Conservation (phyloP, 1,140 invertebrate species). For the Drosophila seguyi region DNA sequence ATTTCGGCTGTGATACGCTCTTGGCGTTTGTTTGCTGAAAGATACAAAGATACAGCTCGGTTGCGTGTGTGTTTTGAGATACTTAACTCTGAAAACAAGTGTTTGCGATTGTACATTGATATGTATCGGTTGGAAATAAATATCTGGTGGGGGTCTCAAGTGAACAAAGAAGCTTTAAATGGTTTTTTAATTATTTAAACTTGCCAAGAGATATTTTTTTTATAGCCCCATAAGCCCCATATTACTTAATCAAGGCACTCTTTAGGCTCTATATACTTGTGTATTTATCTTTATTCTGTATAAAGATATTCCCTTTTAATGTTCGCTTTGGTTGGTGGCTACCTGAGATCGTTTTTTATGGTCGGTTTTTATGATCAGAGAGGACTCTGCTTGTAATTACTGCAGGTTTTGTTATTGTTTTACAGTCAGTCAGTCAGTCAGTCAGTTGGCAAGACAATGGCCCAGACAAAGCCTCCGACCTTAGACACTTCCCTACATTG, state of each 20-base stretch:
- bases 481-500: conserved; percentile 77
- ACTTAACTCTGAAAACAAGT: conserved; percentile 29
- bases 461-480: conserved; percentile 44
- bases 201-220: neutral
- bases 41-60: conserved; percentile 4
- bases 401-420: conserved; percentile 11
- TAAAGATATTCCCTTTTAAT: conserved; percentile 32
- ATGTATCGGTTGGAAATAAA: neutral
- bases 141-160: neutral
- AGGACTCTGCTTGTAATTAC: conserved; percentile 54
- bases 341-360: conserved; percentile 60
- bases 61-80: conserved; percentile 2
- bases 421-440: conserved; percentile 19
- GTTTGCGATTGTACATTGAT: conserved; percentile 26
- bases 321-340: conserved; percentile 11
- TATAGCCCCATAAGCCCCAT: neutral
- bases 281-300: conserved; percentile 13
- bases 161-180: neutral
- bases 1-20: conserved; percentile 18
- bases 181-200: neutral
- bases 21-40: conserved; percentile 13
- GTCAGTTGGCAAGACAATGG: conserved; percentile 45
- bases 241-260: conserved; percentile 32
- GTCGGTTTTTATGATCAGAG: conserved; percentile 47
- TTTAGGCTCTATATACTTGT: conserved; percentile 7